Percentiles rank a stretch among this genome's conserved stretches.
These are phyloP conservation scores for Notospermus geniculatus DNA, from an alignment of 1,140 invertebrate species.

Conservation along the genomic window DNA sequence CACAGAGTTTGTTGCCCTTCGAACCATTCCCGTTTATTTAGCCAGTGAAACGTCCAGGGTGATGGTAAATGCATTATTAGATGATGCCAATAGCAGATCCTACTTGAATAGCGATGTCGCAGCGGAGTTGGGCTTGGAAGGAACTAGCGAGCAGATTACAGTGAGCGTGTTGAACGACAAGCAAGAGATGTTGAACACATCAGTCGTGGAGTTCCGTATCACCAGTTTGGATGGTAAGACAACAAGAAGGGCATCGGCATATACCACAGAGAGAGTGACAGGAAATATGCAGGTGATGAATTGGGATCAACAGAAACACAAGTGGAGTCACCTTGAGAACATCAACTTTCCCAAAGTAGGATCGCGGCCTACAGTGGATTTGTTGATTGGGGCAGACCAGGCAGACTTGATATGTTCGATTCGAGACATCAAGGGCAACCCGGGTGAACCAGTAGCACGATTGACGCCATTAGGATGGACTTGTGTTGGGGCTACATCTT, in stretches of 20 bases:
- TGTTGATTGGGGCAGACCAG: not conserved
- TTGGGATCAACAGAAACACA: conserved; percentile 13
- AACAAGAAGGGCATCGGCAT: conserved; percentile 1
- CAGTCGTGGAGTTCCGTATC: conserved; percentile 19
- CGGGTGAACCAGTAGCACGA: not conserved
- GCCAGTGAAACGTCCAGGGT: conserved; percentile 9
- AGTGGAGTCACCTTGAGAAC: conserved; percentile 17
- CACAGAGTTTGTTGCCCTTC: conserved; percentile 14
- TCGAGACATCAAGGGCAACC: not conserved
- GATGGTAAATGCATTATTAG: conserved; percentile 21
- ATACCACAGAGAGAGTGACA: conserved; percentile 18
- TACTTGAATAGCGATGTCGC: conserved; percentile 23
- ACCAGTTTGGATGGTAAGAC: conserved; percentile 11
- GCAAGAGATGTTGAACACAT: conserved; percentile 22
- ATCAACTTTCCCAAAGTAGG: conserved; percentile 15
- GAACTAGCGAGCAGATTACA: conserved; percentile 14
- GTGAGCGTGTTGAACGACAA: conserved; percentile 23
- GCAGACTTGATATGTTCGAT: not conserved
- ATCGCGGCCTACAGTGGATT: not conserved
- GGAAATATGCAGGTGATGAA: conserved; percentile 15
- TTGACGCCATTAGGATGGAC: conserved; percentile 1
- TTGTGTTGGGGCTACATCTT: too few species aligned
- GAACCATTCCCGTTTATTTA: conserved; percentile 23
- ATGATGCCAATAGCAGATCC: conserved; percentile 23
- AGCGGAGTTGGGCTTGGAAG: conserved; percentile 18